Evolutionary conservation across 2,888 invertebrate genomes (phyloP), one percentile per base, ranked within the genome.

Genomic region (Teinopalpus imperialis): DNA sequence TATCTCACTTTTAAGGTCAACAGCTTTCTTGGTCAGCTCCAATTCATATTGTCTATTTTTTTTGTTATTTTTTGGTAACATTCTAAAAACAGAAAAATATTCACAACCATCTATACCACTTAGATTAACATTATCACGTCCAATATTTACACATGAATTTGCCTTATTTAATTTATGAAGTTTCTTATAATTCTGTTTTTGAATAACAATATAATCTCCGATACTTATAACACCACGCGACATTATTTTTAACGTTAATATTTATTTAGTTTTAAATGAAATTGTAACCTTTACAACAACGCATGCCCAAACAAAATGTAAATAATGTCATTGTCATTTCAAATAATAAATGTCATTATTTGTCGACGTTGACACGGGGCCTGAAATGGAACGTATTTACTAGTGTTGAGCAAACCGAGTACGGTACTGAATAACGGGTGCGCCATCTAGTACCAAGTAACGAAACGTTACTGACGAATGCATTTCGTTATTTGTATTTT

Each of bases 101-200:
- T 90, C 90, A 56, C 92, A 91, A 7, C 93, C 93, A 43, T 93
- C 86, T 34, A 94, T 90, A 30, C 90, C 91, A 54, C 83, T 89
- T 58, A 95, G 82, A 68, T 94, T 91, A 5, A 96, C 78, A 45
- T 89, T 90, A 63, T 95, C 94, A 60, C 92, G 92, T 2, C 95
- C 95, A 46, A 96, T 66, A 52, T 83, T 91, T 20, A 94, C 85
- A 23, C 79, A 89, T 0, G 93, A 91, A 56, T 92, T 91, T 3
- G 90, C 63, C 56, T 91, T 92, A 49, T 92, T 91, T 47, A 94
- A 90, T 77, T 94, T 94, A 56, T 94, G 93, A 10, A 96, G 69
- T 75, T 95, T 96, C 48, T 92, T 93, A 67, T 92, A 96, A 59
- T 92, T 93, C 57, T 95, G 94, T 48, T 94, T 91, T 67, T 95